phyloP scores from a whole-genome alignment of 2,113 vertebrate species.

The Pelecanus crispus region DNA sequence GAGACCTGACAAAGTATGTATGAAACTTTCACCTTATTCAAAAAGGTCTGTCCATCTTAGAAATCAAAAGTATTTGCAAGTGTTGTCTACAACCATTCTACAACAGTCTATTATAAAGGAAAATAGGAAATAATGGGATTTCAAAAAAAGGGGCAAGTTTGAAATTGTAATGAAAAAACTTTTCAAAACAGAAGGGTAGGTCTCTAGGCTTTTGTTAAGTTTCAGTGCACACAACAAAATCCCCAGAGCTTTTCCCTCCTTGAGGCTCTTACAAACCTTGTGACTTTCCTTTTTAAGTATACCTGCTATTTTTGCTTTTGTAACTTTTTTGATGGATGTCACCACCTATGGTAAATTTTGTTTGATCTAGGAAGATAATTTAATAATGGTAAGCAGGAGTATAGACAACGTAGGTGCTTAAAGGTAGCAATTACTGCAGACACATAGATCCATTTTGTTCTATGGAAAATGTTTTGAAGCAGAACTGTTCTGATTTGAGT shows the following conservation, averaged over 20 bases:
- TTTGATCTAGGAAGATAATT: neutral
- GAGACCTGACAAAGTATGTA: slow-evolving; percentile 83
- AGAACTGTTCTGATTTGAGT: neutral
- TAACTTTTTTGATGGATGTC: neutral
- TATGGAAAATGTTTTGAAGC: neutral
- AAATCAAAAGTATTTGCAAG: neutral
- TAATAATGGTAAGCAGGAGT: neutral
- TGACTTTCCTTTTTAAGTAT: neutral
- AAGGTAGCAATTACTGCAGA: neutral
- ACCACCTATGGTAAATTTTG: neutral
- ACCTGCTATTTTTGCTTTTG: neutral
- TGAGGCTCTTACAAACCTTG: neutral
- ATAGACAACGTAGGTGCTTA: neutral
- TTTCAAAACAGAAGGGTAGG: neutral
- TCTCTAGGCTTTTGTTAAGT: neutral
- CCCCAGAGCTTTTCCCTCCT: neutral
- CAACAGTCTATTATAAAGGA: neutral
- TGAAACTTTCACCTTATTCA: neutral
- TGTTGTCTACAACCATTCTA: neutral
- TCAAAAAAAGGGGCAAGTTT: neutral
- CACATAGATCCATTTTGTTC: neutral
- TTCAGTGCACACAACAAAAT: neutral
- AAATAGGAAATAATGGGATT: neutral
- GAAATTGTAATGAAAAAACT: neutral
- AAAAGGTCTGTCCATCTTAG: neutral